These are phyloP conservation scores for Amblyjoppa proteus DNA, from an alignment of 2,888 invertebrate species.

Conservation along the genomic window DNA sequence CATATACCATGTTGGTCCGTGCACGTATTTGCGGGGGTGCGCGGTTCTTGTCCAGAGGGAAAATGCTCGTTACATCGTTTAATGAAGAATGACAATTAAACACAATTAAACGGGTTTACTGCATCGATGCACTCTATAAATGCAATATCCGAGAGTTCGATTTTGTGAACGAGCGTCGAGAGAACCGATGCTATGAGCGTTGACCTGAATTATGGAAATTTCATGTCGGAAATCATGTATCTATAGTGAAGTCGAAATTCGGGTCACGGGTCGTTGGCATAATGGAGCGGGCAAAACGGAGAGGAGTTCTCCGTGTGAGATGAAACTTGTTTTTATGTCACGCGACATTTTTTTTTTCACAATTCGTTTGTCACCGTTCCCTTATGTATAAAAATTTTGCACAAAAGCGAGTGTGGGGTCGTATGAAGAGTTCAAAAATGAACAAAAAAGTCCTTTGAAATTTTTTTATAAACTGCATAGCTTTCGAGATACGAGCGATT, in stretches of 20 bases:
- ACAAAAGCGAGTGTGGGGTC: neutral
- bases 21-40: neutral
- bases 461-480: neutral
- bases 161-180: slow-evolving; percentile 19
- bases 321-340: neutral
- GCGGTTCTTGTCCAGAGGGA: neutral
- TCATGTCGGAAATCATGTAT: slow-evolving; percentile 9
- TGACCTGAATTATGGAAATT: slow-evolving; percentile 6
- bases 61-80: slow-evolving; percentile 31
- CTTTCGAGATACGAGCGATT: neutral
- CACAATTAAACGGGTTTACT: slow-evolving; percentile 28
- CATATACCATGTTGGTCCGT: neutral
- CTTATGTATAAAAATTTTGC: neutral
- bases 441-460: neutral
- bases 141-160: slow-evolving; percentile 36
- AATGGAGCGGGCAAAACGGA: neutral
- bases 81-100: slow-evolving; percentile 55
- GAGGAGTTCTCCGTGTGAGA: neutral
- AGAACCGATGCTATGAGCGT: slow-evolving; percentile 7
- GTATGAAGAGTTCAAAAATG: neutral
- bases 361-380: neutral
- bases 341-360: neutral
- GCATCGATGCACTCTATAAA: slow-evolving; percentile 39
- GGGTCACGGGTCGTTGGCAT: neutral
- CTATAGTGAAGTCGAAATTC: neutral